A percentile compares a stretch with the other conserved stretches of the same genome.
Conservation (phyloP, 2,113 vertebrate genomes). For the Coreoperca whiteheadi region DNA sequence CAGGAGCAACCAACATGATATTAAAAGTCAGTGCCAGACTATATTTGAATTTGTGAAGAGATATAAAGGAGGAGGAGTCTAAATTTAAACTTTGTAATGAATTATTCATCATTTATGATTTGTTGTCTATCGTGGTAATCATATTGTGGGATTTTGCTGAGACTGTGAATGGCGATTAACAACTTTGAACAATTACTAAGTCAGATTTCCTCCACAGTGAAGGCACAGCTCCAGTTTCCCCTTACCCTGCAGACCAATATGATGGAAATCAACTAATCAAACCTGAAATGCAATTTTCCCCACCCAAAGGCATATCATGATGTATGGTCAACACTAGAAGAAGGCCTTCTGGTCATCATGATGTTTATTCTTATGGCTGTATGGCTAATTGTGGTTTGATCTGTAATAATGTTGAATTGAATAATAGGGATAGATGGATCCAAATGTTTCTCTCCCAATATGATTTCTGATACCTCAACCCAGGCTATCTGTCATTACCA, state of each 20-base stretch:
- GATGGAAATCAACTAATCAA: neutral
- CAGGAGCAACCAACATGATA: conserved; percentile 2
- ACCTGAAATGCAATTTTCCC: neutral
- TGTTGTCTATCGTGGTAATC: neutral
- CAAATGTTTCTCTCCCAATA: neutral
- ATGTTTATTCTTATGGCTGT: neutral
- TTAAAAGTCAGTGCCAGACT: neutral
- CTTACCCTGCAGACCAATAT: neutral
- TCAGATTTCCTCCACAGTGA: neutral
- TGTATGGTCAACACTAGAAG: neutral
- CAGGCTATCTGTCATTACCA: neutral
- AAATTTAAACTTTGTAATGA: neutral
- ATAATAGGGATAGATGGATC: neutral
- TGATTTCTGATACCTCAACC: neutral
- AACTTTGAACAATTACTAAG: neutral
- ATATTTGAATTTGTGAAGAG: neutral
- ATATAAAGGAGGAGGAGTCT: neutral
- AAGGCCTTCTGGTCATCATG: neutral
- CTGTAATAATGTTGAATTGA: neutral
- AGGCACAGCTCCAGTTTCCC: neutral
- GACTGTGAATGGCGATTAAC: too few species aligned
- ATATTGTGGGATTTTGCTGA: neutral
- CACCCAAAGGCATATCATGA: neutral
- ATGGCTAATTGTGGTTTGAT: neutral
- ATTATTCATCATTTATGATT: neutral